Percentiles rank a stretch among this genome's conserved stretches.
phyloP scores from a whole-genome alignment of 2,797 vertebrate species.

The Diplodus sargus region DNA sequence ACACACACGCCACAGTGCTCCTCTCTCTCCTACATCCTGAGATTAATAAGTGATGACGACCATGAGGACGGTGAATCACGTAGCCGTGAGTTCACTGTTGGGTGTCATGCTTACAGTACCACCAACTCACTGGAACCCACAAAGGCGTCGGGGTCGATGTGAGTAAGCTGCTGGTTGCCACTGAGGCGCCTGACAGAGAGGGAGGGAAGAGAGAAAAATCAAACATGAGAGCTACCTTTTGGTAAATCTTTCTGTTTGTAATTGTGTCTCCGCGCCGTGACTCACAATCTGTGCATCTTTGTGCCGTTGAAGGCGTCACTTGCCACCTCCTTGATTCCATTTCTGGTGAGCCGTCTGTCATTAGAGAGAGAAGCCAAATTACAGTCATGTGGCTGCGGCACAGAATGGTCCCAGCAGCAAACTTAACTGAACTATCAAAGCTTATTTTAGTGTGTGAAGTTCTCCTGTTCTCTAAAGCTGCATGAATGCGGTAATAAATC shows the following conservation, averaged over 20 bases:
- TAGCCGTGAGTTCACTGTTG: conserved; percentile 52
- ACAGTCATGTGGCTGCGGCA: conserved; percentile 53
- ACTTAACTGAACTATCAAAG: conserved; percentile 35
- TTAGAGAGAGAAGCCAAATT: conserved; percentile 64
- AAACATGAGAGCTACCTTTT: conserved; percentile 16
- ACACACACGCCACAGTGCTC: conserved; percentile 25
- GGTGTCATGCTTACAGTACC: conserved; percentile 84
- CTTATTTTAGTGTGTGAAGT: conserved; percentile 42
- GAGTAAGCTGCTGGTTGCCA: conserved; percentile 80
- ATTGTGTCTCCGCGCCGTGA: conserved; percentile 56
- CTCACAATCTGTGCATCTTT: conserved; percentile 85
- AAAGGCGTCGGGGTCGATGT: conserved; percentile 82
- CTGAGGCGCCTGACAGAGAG: conserved; percentile 73
- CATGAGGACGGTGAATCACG: conserved; percentile 60
- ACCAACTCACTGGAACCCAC: conserved; percentile 83
- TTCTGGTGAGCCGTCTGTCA: conserved; percentile 85
- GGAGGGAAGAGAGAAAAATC: conserved; percentile 10
- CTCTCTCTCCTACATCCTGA: conserved; percentile 40
- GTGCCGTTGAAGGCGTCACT: conserved; percentile 85
- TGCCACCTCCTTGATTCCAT: conserved; percentile 84
- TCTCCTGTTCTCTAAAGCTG: conserved; percentile 50
- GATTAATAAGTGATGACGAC: conserved; percentile 35
- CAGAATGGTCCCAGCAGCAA: conserved; percentile 50
- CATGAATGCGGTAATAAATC: conserved; percentile 1
- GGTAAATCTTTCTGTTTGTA: conserved; percentile 33